Evolutionary conservation across 2,113 vertebrate species (phyloP), one percentile per base, ranked within the genome.

Genomic region (Phylloscopus trochiloides): DNA sequence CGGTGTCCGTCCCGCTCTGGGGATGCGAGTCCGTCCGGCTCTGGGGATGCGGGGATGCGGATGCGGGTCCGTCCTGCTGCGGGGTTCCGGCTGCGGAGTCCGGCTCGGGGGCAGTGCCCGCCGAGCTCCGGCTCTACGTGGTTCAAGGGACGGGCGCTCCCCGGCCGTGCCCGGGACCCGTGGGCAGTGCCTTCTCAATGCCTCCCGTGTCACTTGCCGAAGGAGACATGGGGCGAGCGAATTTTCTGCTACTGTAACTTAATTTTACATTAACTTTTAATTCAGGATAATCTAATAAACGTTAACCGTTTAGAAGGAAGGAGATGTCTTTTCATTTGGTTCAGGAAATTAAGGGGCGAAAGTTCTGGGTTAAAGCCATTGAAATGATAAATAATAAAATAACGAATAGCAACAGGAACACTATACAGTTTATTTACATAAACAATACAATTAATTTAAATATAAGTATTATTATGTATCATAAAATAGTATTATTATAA

Each of bases 171-270:
- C 25, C 48, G 8, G 7, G 4, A 5, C 22, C 57, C 51, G 16
- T 0, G n/a, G 40, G 57, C 91, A 19, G 32, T 1, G 14, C n/a
- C 17, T 15, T 12, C 68, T 12, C 54, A 2, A 1, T 19, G 1
- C 5, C 34, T 17, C 57, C 7, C 2, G 26, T 24, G 19, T 12
- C 17, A 3, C 17, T 52, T 17, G 61, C 36, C 17, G 4, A 12
- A 24, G 71, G 31, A n/a, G 51, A 12, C 54, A 3, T 3, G 34
- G 38, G 52, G 48, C 71, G 1, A 50, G 83, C 4, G 40, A 28
- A 25, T 67, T n/a, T 67, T 38, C 71, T 42, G 75, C 84, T 21
- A 0, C 31, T 7, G 40, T 63, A 59, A 58, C 59, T 76, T n/a
- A 3, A 25, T 57, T 65, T 55, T 50, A 13, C 70, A 12, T 75